These are phyloP conservation scores for Lophius piscatorius DNA, from an alignment of 2,113 vertebrate genomes.

Conservation along the genomic window DNA sequence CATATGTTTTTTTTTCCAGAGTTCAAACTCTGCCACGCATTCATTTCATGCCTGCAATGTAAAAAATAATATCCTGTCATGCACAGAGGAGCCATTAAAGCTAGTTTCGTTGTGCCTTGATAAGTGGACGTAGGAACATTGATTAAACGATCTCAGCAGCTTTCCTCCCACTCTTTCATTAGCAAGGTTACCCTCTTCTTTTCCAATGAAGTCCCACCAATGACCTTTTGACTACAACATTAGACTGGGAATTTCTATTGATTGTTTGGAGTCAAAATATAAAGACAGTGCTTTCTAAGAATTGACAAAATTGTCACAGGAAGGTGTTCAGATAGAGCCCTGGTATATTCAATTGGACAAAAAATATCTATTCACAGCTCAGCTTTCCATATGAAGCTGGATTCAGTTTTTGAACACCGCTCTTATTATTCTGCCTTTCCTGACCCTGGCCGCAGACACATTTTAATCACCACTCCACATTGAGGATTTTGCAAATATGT, in stretches of 20 bases:
- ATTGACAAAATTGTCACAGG: not conserved
- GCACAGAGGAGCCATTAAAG: slow-evolving; percentile 46
- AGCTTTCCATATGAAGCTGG: too few relatives aligned
- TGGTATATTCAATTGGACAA: too few relatives aligned
- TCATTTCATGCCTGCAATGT: slow-evolving; percentile 61
- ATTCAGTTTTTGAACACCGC: too few relatives aligned
- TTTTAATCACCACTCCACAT: too few relatives aligned
- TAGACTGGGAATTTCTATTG: slow-evolving; percentile 30
- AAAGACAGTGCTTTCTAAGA: slow-evolving; percentile 21
- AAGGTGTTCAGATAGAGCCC: not conserved
- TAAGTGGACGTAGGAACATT: slow-evolving; percentile 58
- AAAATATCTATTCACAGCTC: too few relatives aligned
- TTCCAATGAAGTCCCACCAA: slow-evolving; percentile 36
- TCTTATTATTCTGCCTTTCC: too few relatives aligned
- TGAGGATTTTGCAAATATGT: too few relatives aligned
- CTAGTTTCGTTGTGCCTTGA: slow-evolving; percentile 49
- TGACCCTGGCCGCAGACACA: too few relatives aligned
- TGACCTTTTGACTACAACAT: slow-evolving; percentile 31
- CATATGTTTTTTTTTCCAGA: slow-evolving; percentile 52
- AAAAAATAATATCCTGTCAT: slow-evolving; percentile 62
- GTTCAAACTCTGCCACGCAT: slow-evolving; percentile 47
- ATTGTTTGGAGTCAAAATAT: slow-evolving; percentile 18
- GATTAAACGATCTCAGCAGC: slow-evolving; percentile 66
- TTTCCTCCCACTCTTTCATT: slow-evolving; percentile 54
- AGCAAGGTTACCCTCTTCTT: slow-evolving; percentile 24